A percentile compares a stretch with the other conserved stretches of the same genome.
Evolutionary conservation across 2,797 vertebrate species (phyloP).

Genomic region (Crotalus adamanteus): DNA sequence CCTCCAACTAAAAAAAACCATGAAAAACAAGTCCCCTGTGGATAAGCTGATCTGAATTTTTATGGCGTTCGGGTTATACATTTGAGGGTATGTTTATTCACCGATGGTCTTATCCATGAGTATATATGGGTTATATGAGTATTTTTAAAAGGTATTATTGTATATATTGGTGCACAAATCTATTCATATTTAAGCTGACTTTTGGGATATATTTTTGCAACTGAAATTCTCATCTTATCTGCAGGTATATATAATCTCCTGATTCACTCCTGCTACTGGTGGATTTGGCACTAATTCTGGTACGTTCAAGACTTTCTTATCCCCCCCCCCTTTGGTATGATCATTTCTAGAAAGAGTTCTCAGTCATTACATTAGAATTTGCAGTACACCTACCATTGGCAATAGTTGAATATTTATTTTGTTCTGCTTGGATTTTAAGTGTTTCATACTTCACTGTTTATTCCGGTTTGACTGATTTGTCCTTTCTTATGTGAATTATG

Average conservation of each 20-base stretch:
- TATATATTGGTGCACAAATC: not conserved
- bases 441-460: not conserved
- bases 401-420: not conserved
- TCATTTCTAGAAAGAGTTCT: not conserved
- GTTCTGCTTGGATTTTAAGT: not conserved
- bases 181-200: not conserved
- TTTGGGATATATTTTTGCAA: not conserved
- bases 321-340: not conserved
- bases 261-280: not conserved
- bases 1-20: not conserved
- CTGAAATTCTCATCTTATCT: not conserved
- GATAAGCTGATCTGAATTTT: not conserved
- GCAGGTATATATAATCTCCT: not conserved
- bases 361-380: not conserved
- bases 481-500: not conserved
- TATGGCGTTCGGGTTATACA: not conserved
- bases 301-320: not conserved
- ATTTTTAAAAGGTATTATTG: not conserved
- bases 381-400: not conserved
- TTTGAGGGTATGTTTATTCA: not conserved
- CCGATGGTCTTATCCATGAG: not conserved
- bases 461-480: not conserved
- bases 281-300: not conserved
- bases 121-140: not conserved
- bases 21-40: not conserved